phyloP scores from a whole-genome alignment of 2,888 invertebrate genomes.

The Lacanobia wlatinum region DNA sequence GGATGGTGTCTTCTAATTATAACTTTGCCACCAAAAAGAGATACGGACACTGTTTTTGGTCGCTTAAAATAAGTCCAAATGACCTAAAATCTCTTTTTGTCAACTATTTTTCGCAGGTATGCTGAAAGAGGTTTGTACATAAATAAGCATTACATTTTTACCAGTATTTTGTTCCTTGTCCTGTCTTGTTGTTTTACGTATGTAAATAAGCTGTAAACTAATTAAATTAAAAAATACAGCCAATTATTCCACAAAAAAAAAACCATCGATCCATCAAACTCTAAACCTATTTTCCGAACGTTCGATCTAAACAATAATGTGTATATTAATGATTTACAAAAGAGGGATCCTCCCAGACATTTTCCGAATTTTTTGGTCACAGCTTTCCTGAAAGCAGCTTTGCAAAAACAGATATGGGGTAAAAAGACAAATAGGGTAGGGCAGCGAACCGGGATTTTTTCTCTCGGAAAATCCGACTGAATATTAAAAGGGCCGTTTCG shows the following conservation, averaged over 20 bases:
- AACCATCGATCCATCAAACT: constrained; percentile 17
- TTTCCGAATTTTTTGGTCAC: constrained; percentile 69
- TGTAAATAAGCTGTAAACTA: too few relatives aligned
- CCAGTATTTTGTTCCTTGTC: too few relatives aligned
- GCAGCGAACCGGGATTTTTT: constrained; percentile 70
- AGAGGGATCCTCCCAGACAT: constrained; percentile 68
- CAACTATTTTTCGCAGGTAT: too few relatives aligned
- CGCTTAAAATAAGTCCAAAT: too few relatives aligned
- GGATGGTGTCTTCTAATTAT: too few relatives aligned
- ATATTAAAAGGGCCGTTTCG: constrained; percentile 79
- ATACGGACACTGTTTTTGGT: too few relatives aligned
- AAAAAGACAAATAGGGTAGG: constrained; percentile 78
- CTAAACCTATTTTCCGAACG: constrained; percentile 44
- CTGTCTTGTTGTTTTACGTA: too few relatives aligned
- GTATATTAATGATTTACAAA: constrained; percentile 78
- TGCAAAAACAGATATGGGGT: constrained; percentile 77
- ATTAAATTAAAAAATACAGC: background rate
- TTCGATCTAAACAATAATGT: constrained; percentile 71
- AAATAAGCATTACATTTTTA: too few relatives aligned
- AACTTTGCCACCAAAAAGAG: too few relatives aligned
- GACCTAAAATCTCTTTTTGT: too few relatives aligned
- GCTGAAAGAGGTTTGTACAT: too few relatives aligned
- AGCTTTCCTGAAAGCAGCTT: constrained; percentile 71
- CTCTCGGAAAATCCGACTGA: constrained; percentile 75
- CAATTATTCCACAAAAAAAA: constrained; percentile 15